Evolutionary conservation across 2,888 invertebrate species (phyloP), one percentile per base, ranked within the genome.

Genomic region (Terebella lapidaria): DNA sequence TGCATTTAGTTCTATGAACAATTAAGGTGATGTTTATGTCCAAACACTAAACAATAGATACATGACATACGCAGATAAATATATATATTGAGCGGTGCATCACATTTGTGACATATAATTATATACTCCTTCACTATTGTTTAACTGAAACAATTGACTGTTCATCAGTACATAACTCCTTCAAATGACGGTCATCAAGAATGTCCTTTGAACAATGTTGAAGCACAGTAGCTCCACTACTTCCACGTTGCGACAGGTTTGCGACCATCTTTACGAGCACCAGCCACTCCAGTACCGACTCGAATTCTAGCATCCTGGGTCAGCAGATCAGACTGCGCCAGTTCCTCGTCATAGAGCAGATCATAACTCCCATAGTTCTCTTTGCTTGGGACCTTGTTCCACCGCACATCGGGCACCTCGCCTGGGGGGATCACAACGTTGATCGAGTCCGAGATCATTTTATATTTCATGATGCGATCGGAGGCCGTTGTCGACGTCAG

Each of bases 401-500:
- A 77, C 58, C 76, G 64, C 1, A 79, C 79, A 69, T 95, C 93
- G 54, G 94, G 94, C 56, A 90, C 83, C 54, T 93, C 92, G 72
- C 89, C 89, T 0, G 92, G 89, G 0, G 94, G 94, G 27, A 94
- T 82, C 0, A 95, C 91, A 45, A 95, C 88, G 4, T 92, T 90
- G 70, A 95, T 84, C 69, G 94, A 91, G 78, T 94, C 94, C 76
- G 94, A 94, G 67, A 95, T 90, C 53, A 96, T 83, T 82, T 94
- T 93, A 74, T 93, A 91, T 77, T 96, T 95, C 72, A 95, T 84
- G 74, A 94, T 93, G 69, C 94, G 84, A 81, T 96, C 95, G 74
- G 92, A 93, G 0, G 91, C 90, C 0, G 95, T 96, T 0, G 95
- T 96, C 0, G 94, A 92, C 1, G 94, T 91, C 63, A 95, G 81